These are phyloP conservation scores for Temnothorax rugatulus DNA, from an alignment of 2,888 invertebrate genomes.

Conservation along the genomic window DNA sequence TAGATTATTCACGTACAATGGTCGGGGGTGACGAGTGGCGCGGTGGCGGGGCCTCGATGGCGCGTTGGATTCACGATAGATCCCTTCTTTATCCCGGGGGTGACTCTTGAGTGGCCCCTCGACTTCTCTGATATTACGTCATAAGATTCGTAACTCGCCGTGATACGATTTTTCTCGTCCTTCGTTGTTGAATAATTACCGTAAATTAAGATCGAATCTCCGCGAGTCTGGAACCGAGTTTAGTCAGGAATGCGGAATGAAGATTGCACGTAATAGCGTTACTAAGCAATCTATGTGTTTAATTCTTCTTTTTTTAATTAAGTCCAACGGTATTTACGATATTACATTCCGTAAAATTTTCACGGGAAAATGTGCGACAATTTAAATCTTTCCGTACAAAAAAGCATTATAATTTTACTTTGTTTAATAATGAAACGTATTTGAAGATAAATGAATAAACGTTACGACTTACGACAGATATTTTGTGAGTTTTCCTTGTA, in stretches of 20 bases:
- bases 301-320: constrained; percentile 15
- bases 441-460: neutral
- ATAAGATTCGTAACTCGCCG: constrained; percentile 35
- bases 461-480: neutral
- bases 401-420: neutral
- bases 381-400: constrained; percentile 8
- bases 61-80: constrained; percentile 61
- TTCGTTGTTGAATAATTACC: constrained; percentile 33
- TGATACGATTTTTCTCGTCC: constrained; percentile 39
- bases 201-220: constrained; percentile 24
- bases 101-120: constrained; percentile 59
- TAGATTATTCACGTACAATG: constrained; percentile 85
- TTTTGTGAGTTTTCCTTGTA: neutral
- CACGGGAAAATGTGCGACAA: neutral
- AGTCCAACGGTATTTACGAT: neutral
- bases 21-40: constrained; percentile 82
- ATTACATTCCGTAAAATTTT: constrained; percentile 1
- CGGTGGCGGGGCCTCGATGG: constrained; percentile 62
- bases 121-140: constrained; percentile 53
- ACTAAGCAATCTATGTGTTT: neutral
- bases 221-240: neutral
- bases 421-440: neutral
- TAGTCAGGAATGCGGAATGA: constrained; percentile 1
- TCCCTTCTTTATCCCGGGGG: constrained; percentile 60
- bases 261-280: constrained; percentile 9